Percentiles rank a stretch among this genome's conserved stretches.
Conservation (phyloP, 2,113 vertebrate genomes). For the Cyanistes caeruleus region DNA sequence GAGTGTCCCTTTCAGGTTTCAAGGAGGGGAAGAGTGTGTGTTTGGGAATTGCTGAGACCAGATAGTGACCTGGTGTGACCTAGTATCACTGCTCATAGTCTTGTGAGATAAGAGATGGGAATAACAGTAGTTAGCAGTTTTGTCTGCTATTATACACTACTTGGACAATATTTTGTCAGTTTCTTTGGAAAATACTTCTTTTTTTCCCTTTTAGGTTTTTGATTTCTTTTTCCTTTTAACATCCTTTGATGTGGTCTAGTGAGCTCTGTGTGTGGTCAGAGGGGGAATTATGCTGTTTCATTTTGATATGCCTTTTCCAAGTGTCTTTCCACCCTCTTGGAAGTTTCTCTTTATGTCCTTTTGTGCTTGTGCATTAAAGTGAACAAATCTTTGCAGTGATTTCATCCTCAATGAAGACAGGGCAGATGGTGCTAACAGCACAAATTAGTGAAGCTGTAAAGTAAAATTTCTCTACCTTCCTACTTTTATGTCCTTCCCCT, state of each 20-base stretch:
- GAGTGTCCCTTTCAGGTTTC: fast-evolving
- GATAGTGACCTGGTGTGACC: not conserved
- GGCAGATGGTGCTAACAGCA: not conserved
- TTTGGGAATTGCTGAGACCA: not conserved
- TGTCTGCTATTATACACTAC: not conserved
- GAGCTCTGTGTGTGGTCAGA: not conserved
- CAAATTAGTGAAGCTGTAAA: not conserved
- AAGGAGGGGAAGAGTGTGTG: not conserved
- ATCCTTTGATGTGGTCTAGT: not conserved
- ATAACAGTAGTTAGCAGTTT: not conserved
- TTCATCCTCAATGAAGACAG: not conserved
- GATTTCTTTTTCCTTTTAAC: not conserved
- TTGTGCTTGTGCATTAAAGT: not conserved
- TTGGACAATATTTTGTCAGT: not conserved
- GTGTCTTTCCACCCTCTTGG: not conserved
- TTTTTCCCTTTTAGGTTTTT: not conserved
- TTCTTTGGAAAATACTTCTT: not conserved
- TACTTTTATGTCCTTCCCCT: not conserved
- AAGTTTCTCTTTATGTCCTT: not conserved
- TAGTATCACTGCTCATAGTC: not conserved
- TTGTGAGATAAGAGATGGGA: not conserved
- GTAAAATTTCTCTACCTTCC: not conserved
- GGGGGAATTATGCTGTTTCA: not conserved
- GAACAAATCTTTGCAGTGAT: not conserved
- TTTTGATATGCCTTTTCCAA: not conserved